Evolutionary conservation across 2,113 vertebrate genomes (phyloP).

Genomic region (Columba janthina): DNA sequence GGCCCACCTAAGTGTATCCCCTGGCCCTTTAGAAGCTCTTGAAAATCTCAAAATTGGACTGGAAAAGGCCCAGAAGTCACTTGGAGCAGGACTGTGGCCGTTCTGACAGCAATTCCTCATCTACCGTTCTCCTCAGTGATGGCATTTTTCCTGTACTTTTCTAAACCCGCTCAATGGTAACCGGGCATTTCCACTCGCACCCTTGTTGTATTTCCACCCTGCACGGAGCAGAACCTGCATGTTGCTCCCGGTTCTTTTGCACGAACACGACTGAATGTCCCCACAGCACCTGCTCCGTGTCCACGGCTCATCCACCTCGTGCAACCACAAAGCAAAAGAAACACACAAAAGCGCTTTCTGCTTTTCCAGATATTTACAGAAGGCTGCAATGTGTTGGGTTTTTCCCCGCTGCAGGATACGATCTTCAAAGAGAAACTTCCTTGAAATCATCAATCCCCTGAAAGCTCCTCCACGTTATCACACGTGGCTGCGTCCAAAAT

Average conservation of each 20-base stretch:
- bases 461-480: background rate
- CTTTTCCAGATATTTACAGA: background rate
- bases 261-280: rapidly evolving
- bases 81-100: background rate
- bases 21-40: background rate
- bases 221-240: too few species aligned
- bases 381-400: background rate
- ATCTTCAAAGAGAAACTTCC: slow-evolving; percentile 7
- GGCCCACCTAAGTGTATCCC: background rate
- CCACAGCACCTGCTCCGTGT: too few species aligned
- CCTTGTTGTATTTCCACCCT: background rate
- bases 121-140: background rate
- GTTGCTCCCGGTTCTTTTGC: background rate
- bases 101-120: background rate
- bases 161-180: background rate
- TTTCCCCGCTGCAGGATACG: background rate
- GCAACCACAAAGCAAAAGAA: background rate
- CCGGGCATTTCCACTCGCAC: background rate
- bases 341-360: background rate
- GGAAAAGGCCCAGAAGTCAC: background rate
- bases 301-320: rapidly evolving
- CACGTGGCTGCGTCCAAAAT: background rate
- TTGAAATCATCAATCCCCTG: background rate
- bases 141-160: background rate
- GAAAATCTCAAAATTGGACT: background rate